Evolutionary conservation across 2,797 vertebrate species (phyloP), one percentile per base, ranked within the genome.

Genomic region (Darevskia mixta): DNA sequence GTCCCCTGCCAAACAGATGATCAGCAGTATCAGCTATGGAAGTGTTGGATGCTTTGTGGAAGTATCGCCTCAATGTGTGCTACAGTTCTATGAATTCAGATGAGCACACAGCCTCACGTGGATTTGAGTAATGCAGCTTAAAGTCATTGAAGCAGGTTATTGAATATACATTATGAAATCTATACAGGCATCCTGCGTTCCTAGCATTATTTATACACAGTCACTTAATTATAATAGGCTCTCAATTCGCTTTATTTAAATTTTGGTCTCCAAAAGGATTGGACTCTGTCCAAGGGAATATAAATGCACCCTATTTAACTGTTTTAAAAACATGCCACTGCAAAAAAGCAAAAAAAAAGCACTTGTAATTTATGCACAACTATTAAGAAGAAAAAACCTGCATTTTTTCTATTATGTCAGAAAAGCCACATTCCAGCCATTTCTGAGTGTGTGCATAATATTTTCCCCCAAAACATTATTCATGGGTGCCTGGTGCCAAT

Each of bases 371-470:
- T 86, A 73, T 43, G 35, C 1, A 11, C 18, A 27, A 77, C 20
- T 49, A 25, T 55, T 86, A 4, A 23, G 27, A 91, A 49, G 49
- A 82, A 77, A 66, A 7, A 83, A 79, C 80, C 8, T 75, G 71
- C 83, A 89, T 64, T 86, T 71, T 91, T 69, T 80, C 0, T 79
- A 87, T 83, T 84, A 55, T 49, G 49, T 88, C 75, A 85, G 25
- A 80, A 3, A 89, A 88, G 75, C 3, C 5, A 79, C 76, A 82
- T 0, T 61, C 27, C 87, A 35, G 32, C 35, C 64, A 18, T n/a
- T 29, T 45, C 45, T 69, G 41, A 38, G 73, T 67, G 13, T 1
- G 0, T 25, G 55, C 10, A 88, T 32, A 66, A 75, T 67, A 10
- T 49, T 10, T 0, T 72, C 69, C 78, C 18, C 82, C 78, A 80